A percentile compares a stretch with the other conserved stretches of the same genome.
These are phyloP conservation scores for Momotus momota DNA, from an alignment of 2,797 vertebrate species.

Conservation along the genomic window DNA sequence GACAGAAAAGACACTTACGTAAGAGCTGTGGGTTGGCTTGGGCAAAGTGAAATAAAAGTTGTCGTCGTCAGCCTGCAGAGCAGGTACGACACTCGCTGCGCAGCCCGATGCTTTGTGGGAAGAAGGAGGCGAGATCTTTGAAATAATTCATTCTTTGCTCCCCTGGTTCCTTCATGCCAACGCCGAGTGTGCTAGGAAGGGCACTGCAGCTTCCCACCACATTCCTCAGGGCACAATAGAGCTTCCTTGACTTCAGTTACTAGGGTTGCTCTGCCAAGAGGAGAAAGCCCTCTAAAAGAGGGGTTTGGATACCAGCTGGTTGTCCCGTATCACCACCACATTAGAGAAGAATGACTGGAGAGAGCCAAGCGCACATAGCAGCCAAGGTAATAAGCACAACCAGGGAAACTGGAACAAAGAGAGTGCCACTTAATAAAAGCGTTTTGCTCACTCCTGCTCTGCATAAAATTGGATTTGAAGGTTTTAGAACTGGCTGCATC, in stretches of 20 bases:
- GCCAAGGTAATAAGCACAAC: conserved; percentile 13
- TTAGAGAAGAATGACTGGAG: neutral
- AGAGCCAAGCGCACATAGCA: conserved; percentile 56
- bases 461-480: neutral
- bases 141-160: neutral
- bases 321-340: neutral
- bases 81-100: neutral
- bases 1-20: conserved; percentile 26
- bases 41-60: neutral
- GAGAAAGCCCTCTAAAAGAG: neutral
- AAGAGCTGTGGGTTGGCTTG: neutral
- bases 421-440: neutral
- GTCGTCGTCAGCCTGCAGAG: neutral
- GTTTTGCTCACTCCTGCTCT: neutral
- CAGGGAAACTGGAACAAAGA: conserved; percentile 47
- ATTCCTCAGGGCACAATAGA: conserved; percentile 56
- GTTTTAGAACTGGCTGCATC: neutral
- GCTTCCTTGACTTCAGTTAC: conserved; percentile 68
- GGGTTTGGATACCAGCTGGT: conserved; percentile 3
- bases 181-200: neutral
- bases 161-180: neutral
- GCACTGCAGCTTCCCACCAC: conserved; percentile 62
- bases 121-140: neutral
- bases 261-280: conserved; percentile 47
- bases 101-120: neutral